Conservation (phyloP, 2,797 vertebrate species). For the Ciconia nigra region DNA sequence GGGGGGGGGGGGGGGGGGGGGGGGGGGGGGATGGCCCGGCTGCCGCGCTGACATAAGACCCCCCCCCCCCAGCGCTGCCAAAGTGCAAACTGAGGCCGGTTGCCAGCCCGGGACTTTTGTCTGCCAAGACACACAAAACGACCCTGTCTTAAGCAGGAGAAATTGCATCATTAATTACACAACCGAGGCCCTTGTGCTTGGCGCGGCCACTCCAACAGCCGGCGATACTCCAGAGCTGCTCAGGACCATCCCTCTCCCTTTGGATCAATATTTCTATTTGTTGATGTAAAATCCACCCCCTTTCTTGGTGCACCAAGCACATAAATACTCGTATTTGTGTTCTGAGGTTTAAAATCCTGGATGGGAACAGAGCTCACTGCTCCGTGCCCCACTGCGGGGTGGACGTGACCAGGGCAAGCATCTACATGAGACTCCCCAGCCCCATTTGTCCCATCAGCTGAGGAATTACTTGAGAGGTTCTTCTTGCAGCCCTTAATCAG, state of each 20-base stretch:
- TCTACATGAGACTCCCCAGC: fast-evolving
- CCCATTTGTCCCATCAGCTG: neutral
- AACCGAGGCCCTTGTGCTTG: neutral
- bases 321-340: fast-evolving
- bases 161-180: neutral
- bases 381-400: fast-evolving
- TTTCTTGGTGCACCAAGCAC: fast-evolving
- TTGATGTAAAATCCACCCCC: neutral
- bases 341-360: neutral
- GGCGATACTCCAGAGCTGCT: fast-evolving
- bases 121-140: neutral
- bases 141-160: neutral
- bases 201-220: fast-evolving
- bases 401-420: neutral
- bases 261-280: neutral
- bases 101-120: neutral
- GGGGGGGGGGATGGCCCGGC: neutral
- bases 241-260: neutral
- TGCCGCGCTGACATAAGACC: neutral
- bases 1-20: too few relatives aligned
- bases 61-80: neutral
- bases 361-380: fast-evolving
- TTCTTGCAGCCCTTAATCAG: neutral
- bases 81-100: neutral
- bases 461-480: neutral